Percentiles rank a stretch among this genome's conserved stretches.
Evolutionary conservation across 2,113 vertebrate species (phyloP).

Genomic region (Grus americana): DNA sequence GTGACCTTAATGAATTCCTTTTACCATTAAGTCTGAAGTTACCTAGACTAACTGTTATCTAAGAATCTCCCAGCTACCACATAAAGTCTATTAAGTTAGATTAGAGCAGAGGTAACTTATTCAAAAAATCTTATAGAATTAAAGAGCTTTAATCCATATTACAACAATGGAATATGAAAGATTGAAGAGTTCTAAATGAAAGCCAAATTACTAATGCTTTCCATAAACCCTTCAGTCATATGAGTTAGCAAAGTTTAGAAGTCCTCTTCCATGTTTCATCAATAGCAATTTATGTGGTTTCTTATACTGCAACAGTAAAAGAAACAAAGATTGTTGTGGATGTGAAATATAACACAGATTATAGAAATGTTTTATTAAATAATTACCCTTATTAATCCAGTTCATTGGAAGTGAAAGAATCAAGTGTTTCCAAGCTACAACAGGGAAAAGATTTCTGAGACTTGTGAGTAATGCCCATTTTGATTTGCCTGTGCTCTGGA

Average conservation of each 20-base stretch:
- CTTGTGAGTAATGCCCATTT: neutral
- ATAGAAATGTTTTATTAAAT: neutral
- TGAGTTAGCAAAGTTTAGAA: neutral
- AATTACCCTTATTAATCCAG: neutral
- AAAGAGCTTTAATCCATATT: neutral
- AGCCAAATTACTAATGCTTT: neutral
- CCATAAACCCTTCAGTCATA: neutral
- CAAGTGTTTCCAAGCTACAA: neutral
- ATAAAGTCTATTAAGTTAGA: neutral
- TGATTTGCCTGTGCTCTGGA: neutral
- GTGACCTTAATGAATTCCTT: neutral
- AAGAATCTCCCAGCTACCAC: neutral
- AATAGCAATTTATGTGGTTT: neutral
- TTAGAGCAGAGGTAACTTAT: neutral
- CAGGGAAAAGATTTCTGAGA: neutral
- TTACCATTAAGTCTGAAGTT: neutral
- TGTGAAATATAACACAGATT: neutral
- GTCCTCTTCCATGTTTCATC: neutral
- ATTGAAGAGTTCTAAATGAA: neutral
- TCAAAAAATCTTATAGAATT: neutral
- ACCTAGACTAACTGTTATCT: neutral
- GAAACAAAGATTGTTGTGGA: neutral
- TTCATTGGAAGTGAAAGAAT: neutral
- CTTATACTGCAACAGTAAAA: neutral
- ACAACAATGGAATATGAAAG: neutral